Base-by-base conservation (phyloP, 2,113 vertebrate species). In the Proterorhinus semilunaris region DNA sequence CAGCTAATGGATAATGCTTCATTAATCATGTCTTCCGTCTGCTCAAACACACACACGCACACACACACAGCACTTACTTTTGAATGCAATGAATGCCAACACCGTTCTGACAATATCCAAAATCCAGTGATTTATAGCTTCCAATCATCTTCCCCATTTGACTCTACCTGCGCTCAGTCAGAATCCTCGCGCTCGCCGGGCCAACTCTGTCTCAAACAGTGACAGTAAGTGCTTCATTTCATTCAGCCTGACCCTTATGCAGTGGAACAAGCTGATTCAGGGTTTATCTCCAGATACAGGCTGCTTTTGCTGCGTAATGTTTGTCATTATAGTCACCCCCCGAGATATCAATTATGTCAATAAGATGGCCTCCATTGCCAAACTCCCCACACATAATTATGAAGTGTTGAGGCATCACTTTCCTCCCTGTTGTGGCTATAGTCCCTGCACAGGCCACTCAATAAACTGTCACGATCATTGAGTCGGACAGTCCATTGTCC, bases 281-380 rank as follows among this genome's bases (percentile, higher is more conserved):
- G 72, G 62, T 62, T 21, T 61, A 74, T 64, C 72, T 79, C 62
- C 68, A 47, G 27, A 36, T 68, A 59, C 65, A 65, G 76, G 70
- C 44, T 66, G 61, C 64, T 64, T 44, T 59, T 16, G 64, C 70
- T 57, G 70, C 62, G 71, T 80, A 78, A 78, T 80, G 76, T 55
- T 66, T 85, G 67, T 66, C 83, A 81, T 83, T 75, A 79, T 62
- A 77, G 62, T 71, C 59, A 62, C 65, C 80, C 77, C 83, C 17
- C 57, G 55, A 12, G 21, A 73, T 82, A 81, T 84, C 82, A 86
- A 84, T 87, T 87, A 86, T 80, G 74, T 80, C 83, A 84, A 80
- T 80, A 77, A 78, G 76, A 72, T 0, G 12, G 58, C 58, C 68
- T 77, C 64, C 63, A 66, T 71, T 78, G 83, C 74, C 83, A 81